These are phyloP conservation scores for Sander vitreus DNA, from an alignment of 2,113 vertebrate species.

Conservation along the genomic window DNA sequence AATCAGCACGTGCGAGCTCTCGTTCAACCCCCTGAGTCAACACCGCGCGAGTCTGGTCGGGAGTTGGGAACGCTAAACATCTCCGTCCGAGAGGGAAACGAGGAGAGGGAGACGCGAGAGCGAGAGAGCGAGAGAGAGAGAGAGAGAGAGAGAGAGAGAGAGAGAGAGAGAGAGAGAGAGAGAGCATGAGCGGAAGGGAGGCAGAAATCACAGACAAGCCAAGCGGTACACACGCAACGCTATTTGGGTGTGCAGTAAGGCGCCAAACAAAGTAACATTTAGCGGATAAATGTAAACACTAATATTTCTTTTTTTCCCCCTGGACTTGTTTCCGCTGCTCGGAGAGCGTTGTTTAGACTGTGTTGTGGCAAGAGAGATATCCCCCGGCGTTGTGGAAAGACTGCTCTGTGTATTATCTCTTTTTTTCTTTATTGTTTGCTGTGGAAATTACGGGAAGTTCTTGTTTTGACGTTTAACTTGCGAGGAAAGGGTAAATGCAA, in stretches of 20 bases:
- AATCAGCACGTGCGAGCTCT: constrained; percentile 30
- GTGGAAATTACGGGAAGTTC: constrained; percentile 46
- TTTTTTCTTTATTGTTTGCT: neutral
- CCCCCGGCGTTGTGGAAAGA: constrained; percentile 9
- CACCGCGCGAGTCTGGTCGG: constrained; percentile 7
- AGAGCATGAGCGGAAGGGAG: constrained; percentile 55
- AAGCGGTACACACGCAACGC: constrained; percentile 20
- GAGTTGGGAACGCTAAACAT: constrained; percentile 54
- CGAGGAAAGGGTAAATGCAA: constrained; percentile 43
- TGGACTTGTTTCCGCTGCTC: constrained; percentile 57
- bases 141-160: constrained; percentile 21
- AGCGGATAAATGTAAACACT: constrained; percentile 42
- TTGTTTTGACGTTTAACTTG: constrained; percentile 4
- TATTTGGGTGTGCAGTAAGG: constrained; percentile 45
- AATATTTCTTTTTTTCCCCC: neutral
- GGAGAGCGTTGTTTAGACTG: constrained; percentile 44
- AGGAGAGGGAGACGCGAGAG: constrained; percentile 33
- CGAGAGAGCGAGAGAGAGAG: neutral
- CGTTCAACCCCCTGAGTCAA: constrained; percentile 12
- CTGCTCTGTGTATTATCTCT: neutral
- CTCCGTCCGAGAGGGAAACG: constrained; percentile 50
- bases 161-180: constrained; percentile 20
- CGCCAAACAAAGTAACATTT: constrained; percentile 36
- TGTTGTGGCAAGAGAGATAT: constrained; percentile 32
- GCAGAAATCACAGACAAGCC: constrained; percentile 50